These are phyloP conservation scores for Itoplectis maculator DNA, from an alignment of 2,888 invertebrate genomes.

Conservation along the genomic window DNA sequence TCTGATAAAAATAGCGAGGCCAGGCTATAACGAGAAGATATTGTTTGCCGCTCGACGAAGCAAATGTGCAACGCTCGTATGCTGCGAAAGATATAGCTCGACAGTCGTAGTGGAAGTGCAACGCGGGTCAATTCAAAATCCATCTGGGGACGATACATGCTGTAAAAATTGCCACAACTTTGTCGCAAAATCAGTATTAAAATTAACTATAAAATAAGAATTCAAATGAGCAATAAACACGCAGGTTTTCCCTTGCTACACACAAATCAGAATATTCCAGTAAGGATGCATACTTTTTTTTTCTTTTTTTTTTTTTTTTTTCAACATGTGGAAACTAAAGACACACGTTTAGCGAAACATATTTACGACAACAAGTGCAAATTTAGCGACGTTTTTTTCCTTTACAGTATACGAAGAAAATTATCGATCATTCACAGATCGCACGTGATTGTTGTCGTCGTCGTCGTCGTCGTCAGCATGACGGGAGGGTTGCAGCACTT, in stretches of 20 bases:
- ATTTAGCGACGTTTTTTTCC: conserved; percentile 2
- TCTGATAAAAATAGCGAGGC: conserved; percentile 45
- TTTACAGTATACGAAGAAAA: background rate
- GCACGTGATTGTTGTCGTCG: conserved; percentile 23
- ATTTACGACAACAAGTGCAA: conserved; percentile 10
- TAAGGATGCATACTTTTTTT: no score
- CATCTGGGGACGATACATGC: background rate
- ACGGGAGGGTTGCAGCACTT: background rate
- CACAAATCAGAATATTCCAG: no score
- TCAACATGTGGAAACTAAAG: background rate
- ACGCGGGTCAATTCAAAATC: background rate
- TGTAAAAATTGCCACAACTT: background rate
- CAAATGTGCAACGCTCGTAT: conserved; percentile 35
- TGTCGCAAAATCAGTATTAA: no score
- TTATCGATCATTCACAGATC: conserved; percentile 38
- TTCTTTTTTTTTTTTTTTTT: background rate
- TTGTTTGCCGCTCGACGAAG: conserved; percentile 39
- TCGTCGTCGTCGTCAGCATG: conserved; percentile 20
- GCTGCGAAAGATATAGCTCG: background rate
- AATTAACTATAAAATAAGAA: no score
- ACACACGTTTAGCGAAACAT: background rate
- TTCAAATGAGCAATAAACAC: no score
- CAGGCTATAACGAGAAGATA: conserved; percentile 22
- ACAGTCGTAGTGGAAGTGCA: no score
- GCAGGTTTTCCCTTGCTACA: no score